Base-by-base conservation (phyloP, 30 jellyfish, hydroid and myxozoan genomes). In the Turritopsis rubra region DNA sequence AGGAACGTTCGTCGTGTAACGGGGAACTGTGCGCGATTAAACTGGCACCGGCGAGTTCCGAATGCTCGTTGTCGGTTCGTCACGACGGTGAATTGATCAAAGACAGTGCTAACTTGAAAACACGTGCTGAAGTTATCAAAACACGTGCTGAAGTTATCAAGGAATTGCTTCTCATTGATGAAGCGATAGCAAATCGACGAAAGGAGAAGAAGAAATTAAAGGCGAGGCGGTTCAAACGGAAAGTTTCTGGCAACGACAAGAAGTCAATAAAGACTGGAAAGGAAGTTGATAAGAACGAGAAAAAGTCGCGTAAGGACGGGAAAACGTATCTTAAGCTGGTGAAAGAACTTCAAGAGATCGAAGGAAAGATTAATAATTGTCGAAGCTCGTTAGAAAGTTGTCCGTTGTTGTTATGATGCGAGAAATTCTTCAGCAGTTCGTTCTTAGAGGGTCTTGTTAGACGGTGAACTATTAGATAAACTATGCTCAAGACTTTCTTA, bases 301-400 rank as follows among this genome's bases (percentile, higher is more conserved):
- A 54, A 4, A 80, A 54, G 8, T 28, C 78, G 18, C 28, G 52
- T 76, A 65, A 80, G 53, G 13, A 28, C 22, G 87, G 66, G 9
- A 28, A 65, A 80, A 80, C 87, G n/a, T 80, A 80, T 65, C 30
- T 54, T 1, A 53, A 65, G 22, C 53, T 80, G 52, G 28, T 80
- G 84, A 53, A 68, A 29, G 87, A 80, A 53, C 79, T 80, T 23
- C 87, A 80, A 65, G 87, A 80, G 0, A 80, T 80, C 28, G 87
- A 80, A 68, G 79, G 87, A 8, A 65, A 76, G 22, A 52, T 80
- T 16, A 80, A 28, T n/a, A 28, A 31, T 5, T 80, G 87, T 53
- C 79, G 87, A 1, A 65, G 83, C 27, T 53, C 87, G 28, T 80
- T 80, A 18, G 54, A 41, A 80, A 54, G 60, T 41, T 41, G 13